Evolutionary conservation across 2,888 invertebrate genomes (phyloP).

Genomic region (Cryptocephalus moraei): DNA sequence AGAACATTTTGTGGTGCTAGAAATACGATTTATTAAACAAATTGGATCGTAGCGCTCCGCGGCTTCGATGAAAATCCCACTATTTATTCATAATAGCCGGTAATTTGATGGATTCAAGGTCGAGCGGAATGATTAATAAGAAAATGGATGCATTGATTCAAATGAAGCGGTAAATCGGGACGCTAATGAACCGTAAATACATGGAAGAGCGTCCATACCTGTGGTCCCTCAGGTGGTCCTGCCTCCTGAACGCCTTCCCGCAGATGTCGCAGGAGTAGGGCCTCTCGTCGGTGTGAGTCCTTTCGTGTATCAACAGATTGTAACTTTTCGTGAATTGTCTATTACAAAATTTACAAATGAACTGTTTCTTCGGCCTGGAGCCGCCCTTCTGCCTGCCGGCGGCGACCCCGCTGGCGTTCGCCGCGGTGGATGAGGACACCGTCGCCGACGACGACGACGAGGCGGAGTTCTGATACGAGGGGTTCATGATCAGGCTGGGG

Average conservation of each 20-base stretch:
- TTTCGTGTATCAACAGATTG: conserved; percentile 92
- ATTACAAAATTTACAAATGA: conserved; percentile 96
- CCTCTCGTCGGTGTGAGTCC: conserved; percentile 95
- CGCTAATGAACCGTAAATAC: too few relatives aligned
- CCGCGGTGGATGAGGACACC: conserved; percentile 31
- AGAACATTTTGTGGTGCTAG: too few relatives aligned
- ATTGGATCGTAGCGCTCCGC: too few relatives aligned
- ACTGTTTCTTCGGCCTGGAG: conserved; percentile 65
- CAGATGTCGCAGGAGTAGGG: conserved; percentile 98
- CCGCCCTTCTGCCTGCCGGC: conserved; percentile 31
- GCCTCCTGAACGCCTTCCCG: conserved; percentile 92
- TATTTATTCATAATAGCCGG: too few relatives aligned
- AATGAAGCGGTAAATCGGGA: too few relatives aligned
- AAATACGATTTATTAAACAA: too few relatives aligned
- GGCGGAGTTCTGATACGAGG: conserved; percentile 49
- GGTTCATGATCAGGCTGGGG: conserved; percentile 60
- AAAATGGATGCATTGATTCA: too few relatives aligned
- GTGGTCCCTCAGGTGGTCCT: conserved; percentile 91
- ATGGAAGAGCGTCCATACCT: conserved; percentile 49
- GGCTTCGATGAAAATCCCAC: too few relatives aligned
- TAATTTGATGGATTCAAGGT: too few relatives aligned
- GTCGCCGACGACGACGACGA: conserved; percentile 38
- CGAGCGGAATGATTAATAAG: too few relatives aligned
- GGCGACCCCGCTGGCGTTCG: conserved; percentile 40
- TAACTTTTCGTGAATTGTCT: conserved; percentile 97